Evolutionary conservation across 37 sponge, comb jelly and placozoan genomes (phyloP), one percentile per base, ranked within the genome.

Genomic region (Theonella swinhoei): DNA sequence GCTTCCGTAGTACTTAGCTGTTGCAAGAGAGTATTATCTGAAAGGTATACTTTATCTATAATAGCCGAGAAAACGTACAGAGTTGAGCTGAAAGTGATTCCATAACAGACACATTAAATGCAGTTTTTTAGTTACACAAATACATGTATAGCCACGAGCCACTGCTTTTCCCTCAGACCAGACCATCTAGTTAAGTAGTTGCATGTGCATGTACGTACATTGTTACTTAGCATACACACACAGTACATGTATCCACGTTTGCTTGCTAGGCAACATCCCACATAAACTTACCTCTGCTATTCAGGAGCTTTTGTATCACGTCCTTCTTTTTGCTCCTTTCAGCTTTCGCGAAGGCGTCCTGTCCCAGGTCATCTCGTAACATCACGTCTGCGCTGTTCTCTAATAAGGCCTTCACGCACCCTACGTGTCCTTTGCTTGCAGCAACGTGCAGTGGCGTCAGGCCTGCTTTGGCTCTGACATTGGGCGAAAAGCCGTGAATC

Each of bases 221-320:
- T 47, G 11, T 47, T 17, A 14, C 14, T 7, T 14, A 47, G 14
- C 54, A 47, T 14, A 7, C 54, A 47, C 54, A 47, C 54, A 47
- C 54, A n/a, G n/a, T n/a, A n/a, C n/a, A n/a, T n/a, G n/a, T n/a
- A n/a, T n/a, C n/a, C n/a, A n/a, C n/a, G n/a, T n/a, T n/a, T n/a
- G n/a, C n/a, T n/a, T n/a, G 68, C 68, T 20, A 11, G 33, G 17
- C 20, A 67, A 11, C 11, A 38, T 0, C 0, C 37, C 7, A 43
- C n/a, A n/a, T n/a, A n/a, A n/a, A n/a, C 64, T 74, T 34, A 93
- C 94, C 90, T 93, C 83, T 89, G 69, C 94, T 93, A 9, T 77
- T 75, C 58, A 93, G 67, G 26, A 93, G 77, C 40, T 70, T 83
- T 28, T 81, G 68, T 0, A 89, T 75, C 0, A 78, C 64, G 30